Evolutionary conservation across 2,888 invertebrate genomes (phyloP).

Genomic region (Oscheius myriophilus): DNA sequence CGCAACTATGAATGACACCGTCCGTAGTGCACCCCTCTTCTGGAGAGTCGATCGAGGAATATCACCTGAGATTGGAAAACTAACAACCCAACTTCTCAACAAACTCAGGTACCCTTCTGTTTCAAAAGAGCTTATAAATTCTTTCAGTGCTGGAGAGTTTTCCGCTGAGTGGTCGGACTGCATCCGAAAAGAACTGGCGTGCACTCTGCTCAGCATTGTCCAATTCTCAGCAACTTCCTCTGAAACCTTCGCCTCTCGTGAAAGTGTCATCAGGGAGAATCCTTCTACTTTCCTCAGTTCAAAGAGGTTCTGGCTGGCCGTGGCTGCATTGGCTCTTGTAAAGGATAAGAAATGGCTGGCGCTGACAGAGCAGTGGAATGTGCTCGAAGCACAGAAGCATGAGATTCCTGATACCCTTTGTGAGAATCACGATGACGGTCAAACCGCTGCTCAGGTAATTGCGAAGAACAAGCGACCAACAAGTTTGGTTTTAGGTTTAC

Average conservation of each 20-base stretch:
- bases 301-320: conserved; percentile 81
- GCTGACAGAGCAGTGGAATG: conserved; percentile 41
- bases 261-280: conserved; percentile 21
- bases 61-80: conserved; percentile 55
- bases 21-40: conserved; percentile 52
- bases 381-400: conserved; percentile 40
- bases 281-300: conserved; percentile 21
- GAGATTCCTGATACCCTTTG: conserved; percentile 77
- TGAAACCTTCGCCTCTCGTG: conserved; percentile 27
- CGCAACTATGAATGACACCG: conserved; percentile 49
- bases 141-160: conserved; percentile 48
- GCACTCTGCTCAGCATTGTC: conserved; percentile 37
- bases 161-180: conserved; percentile 57
- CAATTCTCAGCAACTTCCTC: conserved; percentile 38
- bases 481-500: conserved; percentile 76
- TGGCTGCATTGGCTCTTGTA: conserved; percentile 88
- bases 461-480: not conserved
- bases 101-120: conserved; percentile 33
- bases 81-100: conserved; percentile 40
- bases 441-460: conserved; percentile 55
- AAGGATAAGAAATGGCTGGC: conserved; percentile 74
- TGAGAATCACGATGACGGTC: conserved; percentile 89
- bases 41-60: conserved; percentile 62
- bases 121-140: not conserved
- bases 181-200: conserved; percentile 52